Evolutionary conservation across 2,888 invertebrate genomes (phyloP).

Genomic region (Callinectes sapidus): DNA sequence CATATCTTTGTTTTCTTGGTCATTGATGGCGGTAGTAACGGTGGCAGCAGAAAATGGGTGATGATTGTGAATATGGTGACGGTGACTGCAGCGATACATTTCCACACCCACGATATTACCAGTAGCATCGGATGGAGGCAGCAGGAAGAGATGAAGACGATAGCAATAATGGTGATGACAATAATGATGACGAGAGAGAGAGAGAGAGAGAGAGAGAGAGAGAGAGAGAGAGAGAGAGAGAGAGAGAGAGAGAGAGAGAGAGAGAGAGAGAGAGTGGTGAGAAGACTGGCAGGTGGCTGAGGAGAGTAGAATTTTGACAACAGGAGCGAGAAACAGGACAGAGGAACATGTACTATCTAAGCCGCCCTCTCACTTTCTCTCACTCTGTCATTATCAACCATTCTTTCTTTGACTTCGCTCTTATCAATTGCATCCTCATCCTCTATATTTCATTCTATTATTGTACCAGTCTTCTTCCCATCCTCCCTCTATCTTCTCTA

Average conservation of each 20-base stretch:
- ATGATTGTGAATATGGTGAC: background rate
- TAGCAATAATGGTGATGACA: slow-evolving; percentile 7
- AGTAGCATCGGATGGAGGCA: background rate
- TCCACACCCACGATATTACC: background rate
- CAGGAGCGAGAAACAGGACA: background rate
- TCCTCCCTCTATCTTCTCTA: background rate
- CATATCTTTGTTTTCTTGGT: no score
- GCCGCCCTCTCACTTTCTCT: background rate
- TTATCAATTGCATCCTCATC: background rate
- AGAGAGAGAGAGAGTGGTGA: slow-evolving; percentile 35
- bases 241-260: slow-evolving; percentile 43
- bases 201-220: background rate
- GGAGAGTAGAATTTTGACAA: background rate
- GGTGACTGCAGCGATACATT: background rate
- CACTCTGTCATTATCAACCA: background rate
- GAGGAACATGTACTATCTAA: no score
- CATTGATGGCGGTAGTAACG: background rate
- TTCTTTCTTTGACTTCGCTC: background rate
- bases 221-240: slow-evolving; percentile 34
- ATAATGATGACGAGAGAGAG: background rate
- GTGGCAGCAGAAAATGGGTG: background rate
- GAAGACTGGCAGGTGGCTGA: background rate
- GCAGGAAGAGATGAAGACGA: background rate
- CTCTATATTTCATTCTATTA: background rate
- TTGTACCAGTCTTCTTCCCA: background rate